A percentile compares a stretch with the other conserved stretches of the same genome.
Conservation (phyloP, 2,888 invertebrate species). For the Melanchra persicariae region DNA sequence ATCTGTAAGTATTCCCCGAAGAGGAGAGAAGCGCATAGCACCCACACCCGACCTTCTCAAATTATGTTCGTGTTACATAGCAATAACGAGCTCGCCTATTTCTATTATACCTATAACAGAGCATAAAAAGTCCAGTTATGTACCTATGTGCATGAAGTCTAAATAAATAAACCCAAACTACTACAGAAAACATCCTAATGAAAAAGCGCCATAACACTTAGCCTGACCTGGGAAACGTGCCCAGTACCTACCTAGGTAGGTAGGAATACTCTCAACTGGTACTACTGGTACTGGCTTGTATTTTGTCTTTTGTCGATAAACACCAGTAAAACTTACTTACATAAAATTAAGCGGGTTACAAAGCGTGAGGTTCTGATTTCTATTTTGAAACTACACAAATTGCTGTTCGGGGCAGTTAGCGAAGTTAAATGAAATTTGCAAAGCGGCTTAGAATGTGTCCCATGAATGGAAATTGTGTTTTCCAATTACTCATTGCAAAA, state of each 20-base stretch:
- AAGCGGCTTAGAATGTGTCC: not conserved
- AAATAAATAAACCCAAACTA: not conserved
- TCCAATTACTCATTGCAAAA: not conserved
- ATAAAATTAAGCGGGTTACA: not conserved
- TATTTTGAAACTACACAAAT: not conserved
- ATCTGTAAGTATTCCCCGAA: not conserved
- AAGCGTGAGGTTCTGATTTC: not conserved
- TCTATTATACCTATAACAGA: too few species aligned
- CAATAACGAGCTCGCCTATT: not conserved
- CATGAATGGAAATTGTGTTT: not conserved
- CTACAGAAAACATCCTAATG: not conserved
- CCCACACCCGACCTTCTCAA: not conserved
- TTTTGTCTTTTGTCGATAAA: not conserved
- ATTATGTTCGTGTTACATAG: not conserved
- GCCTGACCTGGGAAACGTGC: not conserved
- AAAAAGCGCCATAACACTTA: not conserved
- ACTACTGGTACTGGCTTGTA: too few species aligned
- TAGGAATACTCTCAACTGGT: too few species aligned
- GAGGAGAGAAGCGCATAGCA: not conserved
- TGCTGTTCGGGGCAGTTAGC: not conserved
- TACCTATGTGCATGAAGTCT: too few species aligned
- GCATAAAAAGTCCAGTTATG: too few species aligned
- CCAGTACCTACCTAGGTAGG: too few species aligned
- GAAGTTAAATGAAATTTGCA: not conserved
- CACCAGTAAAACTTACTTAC: not conserved